Base-by-base conservation (phyloP, 2,113 vertebrate genomes). In the Ceyx melanurus region DNA sequence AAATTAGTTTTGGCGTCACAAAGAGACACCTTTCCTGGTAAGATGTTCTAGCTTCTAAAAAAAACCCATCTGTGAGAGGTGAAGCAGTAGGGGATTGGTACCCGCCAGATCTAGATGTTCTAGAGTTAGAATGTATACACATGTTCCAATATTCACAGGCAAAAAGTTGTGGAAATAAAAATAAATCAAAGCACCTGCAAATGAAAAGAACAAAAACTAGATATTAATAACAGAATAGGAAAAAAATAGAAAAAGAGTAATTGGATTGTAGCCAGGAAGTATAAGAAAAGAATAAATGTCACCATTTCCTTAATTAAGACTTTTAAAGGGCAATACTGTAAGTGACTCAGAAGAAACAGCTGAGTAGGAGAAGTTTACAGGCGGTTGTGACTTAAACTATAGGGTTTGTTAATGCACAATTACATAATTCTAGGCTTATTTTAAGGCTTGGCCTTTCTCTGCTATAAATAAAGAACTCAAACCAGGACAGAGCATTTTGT, bases 101-200 rank as follows among this genome's bases (percentile, higher is more conserved):
- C 17, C 33, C 50, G 35, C 43, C 33, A 62, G 68, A 70, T 29
- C n/a, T 17, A 57, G 43, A 42, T 6, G 56, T 2, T 29, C 12
- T 31, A 3, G 26, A 67, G 17, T 28, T 64, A 43, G 13, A 33
- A 35, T 0, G 0, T 0, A 1, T 19, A 31, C 23, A 22, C 8
- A 33, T 10, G 15, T 72, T 79, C 19, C 57, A 60, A 1, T 54
- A 29, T 56, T 45, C 75, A 43, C 20, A n/a, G n/a, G 15, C 10
- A 82, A 79, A 84, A 75, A 48, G 2, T 50, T 79, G 43, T 16
- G 28, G 45, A 87, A 72, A 43, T n/a, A 11, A 35, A 71, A 85
- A 56, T 19, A 89, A 54, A 74, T 35, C 33, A 29, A 71, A 54
- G 18, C 19, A 71, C 71, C 35, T 60, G 57, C 28, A 85, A 75